A percentile compares a stretch with the other conserved stretches of the same genome.
Conservation (phyloP, 2,797 vertebrate species). For the Rhabdophis nuchalis region DNA sequence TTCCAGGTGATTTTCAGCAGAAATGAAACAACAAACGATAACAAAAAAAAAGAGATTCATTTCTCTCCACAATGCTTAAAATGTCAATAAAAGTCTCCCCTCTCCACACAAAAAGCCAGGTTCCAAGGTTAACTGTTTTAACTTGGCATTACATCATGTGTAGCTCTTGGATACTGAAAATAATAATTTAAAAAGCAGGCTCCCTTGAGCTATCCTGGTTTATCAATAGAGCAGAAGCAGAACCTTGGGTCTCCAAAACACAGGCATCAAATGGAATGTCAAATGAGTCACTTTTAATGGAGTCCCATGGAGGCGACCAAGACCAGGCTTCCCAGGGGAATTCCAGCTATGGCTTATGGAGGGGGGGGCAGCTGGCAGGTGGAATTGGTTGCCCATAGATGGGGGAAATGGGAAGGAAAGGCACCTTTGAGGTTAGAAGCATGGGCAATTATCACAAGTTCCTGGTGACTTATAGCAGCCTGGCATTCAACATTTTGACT, state of each 20-base stretch:
- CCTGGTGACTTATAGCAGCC: background rate
- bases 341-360: no score
- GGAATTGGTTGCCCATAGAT: background rate
- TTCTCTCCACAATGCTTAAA: background rate
- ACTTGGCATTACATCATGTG: background rate
- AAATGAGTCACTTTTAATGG: background rate
- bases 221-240: background rate
- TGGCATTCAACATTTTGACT: background rate
- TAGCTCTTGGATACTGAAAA: background rate
- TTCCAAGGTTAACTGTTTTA: background rate
- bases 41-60: background rate
- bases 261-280: background rate
- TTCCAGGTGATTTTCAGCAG: background rate
- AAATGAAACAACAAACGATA: background rate
- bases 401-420: background rate
- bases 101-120: background rate
- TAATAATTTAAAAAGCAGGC: background rate
- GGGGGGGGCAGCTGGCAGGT: background rate
- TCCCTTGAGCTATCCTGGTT: background rate
- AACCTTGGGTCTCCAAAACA: background rate
- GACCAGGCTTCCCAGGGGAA: background rate
- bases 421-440: background rate
- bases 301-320: background rate
- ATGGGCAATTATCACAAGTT: background rate
- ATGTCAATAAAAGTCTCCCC: background rate